phyloP scores from a whole-genome alignment of 2,113 vertebrate genomes.

The Crotalus viridis region DNA sequence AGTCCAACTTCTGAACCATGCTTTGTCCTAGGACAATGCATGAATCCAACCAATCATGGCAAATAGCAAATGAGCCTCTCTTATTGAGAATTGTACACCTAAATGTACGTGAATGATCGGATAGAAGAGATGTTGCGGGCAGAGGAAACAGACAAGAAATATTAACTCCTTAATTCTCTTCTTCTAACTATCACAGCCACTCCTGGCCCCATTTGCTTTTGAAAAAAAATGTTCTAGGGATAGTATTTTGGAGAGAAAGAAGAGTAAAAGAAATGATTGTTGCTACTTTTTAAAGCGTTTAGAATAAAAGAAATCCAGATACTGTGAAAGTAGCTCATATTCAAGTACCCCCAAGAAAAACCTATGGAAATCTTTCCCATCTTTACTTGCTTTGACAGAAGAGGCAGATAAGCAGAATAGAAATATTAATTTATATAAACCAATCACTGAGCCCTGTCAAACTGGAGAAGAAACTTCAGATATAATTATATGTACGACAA shows the following conservation, averaged over 20 bases:
- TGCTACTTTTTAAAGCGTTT: neutral
- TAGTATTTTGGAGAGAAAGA: neutral
- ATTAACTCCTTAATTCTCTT: no score
- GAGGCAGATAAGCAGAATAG: neutral
- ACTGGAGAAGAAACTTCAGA: neutral
- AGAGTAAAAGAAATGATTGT: neutral
- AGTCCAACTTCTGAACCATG: neutral
- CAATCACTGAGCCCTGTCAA: neutral
- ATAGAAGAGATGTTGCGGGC: neutral
- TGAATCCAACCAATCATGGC: neutral
- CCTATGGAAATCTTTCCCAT: neutral
- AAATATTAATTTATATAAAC: neutral
- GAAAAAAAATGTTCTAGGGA: no score
- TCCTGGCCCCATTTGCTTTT: neutral
- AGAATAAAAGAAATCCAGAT: neutral
- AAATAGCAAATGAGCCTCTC: neutral
- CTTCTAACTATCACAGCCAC: neutral
- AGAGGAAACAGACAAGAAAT: neutral
- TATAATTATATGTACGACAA: neutral
- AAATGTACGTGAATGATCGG: neutral
- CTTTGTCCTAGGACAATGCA: neutral
- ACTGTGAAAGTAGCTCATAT: neutral
- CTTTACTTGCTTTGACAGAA: neutral
- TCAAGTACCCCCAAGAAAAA: neutral
- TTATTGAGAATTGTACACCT: neutral